Evolutionary conservation across 2,888 invertebrate species (phyloP).

Genomic region (Caenorhabditis sp.): DNA sequence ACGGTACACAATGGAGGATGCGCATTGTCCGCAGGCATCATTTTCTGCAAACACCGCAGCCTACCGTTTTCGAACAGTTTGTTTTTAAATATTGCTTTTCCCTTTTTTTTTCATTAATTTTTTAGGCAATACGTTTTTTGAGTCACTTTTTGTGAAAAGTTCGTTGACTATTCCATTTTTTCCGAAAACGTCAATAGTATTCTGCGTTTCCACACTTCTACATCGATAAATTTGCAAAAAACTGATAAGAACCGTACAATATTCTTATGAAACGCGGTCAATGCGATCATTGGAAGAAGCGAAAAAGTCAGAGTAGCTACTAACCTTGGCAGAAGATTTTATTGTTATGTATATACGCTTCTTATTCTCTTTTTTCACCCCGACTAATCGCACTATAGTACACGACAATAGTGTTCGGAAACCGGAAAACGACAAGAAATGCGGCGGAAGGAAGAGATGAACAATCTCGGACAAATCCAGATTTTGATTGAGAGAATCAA

Average conservation of each 20-base stretch:
- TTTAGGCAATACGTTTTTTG: too few relatives aligned
- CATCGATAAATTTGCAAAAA: slow-evolving; percentile 2
- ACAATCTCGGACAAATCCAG: neutral
- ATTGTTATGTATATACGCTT: slow-evolving; percentile 16
- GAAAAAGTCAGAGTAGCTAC: neutral
- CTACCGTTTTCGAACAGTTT: neutral
- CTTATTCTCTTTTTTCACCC: slow-evolving; percentile 14
- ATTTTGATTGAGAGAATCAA: slow-evolving; percentile 1
- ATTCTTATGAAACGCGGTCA: neutral
- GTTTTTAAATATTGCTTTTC: too few relatives aligned
- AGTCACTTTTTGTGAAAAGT: neutral
- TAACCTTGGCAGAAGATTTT: slow-evolving; percentile 38
- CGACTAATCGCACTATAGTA: slow-evolving; percentile 42
- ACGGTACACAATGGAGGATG: neutral
- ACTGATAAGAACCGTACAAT: neutral
- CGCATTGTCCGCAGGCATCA: slow-evolving; percentile 7
- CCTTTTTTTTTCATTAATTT: neutral
- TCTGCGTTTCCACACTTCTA: neutral
- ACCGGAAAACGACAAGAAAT: slow-evolving; percentile 16
- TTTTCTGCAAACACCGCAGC: neutral
- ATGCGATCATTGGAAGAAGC: neutral
- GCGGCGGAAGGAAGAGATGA: slow-evolving; percentile 1
- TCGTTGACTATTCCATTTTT: neutral
- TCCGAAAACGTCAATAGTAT: neutral
- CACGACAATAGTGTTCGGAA: slow-evolving; percentile 16